Evolutionary conservation across 1,140 invertebrate species (phyloP), one percentile per base, ranked within the genome.

Genomic region (Cheumatopsyche charites): DNA sequence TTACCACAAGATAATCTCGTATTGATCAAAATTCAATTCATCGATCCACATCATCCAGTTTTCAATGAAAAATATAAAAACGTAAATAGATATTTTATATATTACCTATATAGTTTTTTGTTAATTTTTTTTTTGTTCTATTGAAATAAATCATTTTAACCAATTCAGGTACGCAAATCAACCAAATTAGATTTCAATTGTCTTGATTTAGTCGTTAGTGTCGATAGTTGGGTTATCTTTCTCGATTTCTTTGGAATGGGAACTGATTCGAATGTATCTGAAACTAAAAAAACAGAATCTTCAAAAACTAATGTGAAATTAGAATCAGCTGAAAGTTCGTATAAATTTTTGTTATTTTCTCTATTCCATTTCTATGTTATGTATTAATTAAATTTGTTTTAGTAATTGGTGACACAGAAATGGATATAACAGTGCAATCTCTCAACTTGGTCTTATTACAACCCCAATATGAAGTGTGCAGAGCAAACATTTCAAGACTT

Each of bases 171-270:
- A 25, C 78, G 77, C 0, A 82, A 80, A 70, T 65, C 78, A 65
- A 83, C 88, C 1, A 86, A 86, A 66, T 89, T 98, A 5, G 92
- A 97, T 79, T 97, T 98, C 79, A 97, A 95, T 79, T 92, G 93
- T 76, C 82, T 98, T 49, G 95, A 97, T 79, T 85, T 97, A 29
- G 90, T 94, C 11, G 88, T 98, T 21, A 97, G 94, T 79, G 90
- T 96, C 1, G 90, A 97, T 79, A 95, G 95, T 21, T 98, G 95
- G 96, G 93, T 96, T 73, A 90, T 96, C 1, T 89, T 98, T 9
- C 85, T 98, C 11, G 95, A 98, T 81, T 97, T 98, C 80, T 93
- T 98, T 75, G 91, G 91, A 25, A 85, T 92, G n/a, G 86, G 88
- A 21, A 84, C 87, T 1, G 85, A 86, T 42, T 79, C 80, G 42